Conservation (phyloP, 1,140 invertebrate genomes). For the Potamilus streckersoni region DNA sequence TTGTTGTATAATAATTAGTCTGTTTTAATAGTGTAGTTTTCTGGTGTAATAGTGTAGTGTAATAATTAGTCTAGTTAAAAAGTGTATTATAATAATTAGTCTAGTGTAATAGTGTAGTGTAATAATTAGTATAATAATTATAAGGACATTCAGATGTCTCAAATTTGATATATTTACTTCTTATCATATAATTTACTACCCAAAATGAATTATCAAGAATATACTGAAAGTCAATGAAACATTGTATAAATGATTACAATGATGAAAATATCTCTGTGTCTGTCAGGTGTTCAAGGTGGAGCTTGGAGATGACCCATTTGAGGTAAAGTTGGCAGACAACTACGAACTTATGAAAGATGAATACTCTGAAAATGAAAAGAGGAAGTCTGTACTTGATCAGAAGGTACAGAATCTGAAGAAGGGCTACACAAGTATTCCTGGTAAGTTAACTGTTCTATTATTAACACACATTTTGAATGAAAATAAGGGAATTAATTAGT, state of each 20-base stretch:
- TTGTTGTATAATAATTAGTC: too few species aligned
- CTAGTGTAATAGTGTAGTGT: too few species aligned
- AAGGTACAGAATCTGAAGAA: slow-evolving; percentile 86
- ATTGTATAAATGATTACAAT: neutral
- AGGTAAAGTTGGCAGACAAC: slow-evolving; percentile 95
- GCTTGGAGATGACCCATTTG: slow-evolving; percentile 97
- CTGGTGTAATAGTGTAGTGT: too few species aligned
- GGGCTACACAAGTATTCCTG: slow-evolving; percentile 85
- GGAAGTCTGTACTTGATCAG: slow-evolving; percentile 89
- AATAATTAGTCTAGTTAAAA: too few species aligned
- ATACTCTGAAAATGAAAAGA: slow-evolving; percentile 92
- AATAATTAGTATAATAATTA: neutral
- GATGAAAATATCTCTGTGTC: neutral
- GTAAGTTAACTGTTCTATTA: slow-evolving; percentile 56
- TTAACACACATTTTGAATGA: neutral
- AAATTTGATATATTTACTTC: neutral
- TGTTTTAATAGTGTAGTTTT: too few species aligned
- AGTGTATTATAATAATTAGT: too few species aligned
- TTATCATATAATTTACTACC: neutral
- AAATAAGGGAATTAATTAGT: too few species aligned
- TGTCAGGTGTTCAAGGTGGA: slow-evolving; percentile 81
- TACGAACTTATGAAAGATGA: slow-evolving; percentile 97
- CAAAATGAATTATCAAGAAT: neutral
- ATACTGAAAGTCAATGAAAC: neutral
- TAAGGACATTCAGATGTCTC: neutral